Percentiles rank a stretch among this genome's conserved stretches.
Evolutionary conservation across 2,888 invertebrate species (phyloP).

Genomic region (Volucella zonaria): DNA sequence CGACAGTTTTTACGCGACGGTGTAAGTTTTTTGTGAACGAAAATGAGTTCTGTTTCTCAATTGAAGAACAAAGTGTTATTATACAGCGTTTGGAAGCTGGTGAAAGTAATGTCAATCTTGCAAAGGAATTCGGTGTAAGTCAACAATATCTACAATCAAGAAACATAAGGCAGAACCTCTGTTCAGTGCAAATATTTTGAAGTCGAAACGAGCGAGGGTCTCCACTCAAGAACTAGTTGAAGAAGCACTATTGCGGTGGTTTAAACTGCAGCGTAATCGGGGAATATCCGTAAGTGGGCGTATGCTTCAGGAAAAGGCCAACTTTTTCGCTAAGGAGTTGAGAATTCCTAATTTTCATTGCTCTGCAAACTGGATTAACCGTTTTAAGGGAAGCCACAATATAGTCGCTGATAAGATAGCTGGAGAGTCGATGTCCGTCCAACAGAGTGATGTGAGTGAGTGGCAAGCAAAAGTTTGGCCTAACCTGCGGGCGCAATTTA

Average conservation of each 20-base stretch:
- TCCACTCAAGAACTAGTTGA: constrained; percentile 6
- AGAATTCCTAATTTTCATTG: constrained; percentile 14
- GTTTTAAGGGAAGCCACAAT: no score
- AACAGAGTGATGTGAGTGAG: constrained; percentile 25
- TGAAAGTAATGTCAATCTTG: not conserved
- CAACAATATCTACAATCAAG: constrained; percentile 16
- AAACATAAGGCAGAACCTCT: not conserved
- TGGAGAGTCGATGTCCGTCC: constrained; percentile 24
- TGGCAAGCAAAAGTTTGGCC: constrained; percentile 20
- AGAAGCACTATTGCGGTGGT: constrained; percentile 4
- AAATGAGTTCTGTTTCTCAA: constrained; percentile 38
- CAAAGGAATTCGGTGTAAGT: constrained; percentile 22
- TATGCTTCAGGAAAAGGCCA: constrained; percentile 16
- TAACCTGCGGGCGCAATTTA: constrained; percentile 4
- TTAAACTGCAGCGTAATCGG: constrained; percentile 6
- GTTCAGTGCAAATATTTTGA: constrained; percentile 19
- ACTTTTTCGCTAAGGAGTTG: constrained; percentile 12
- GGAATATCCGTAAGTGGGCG: not conserved
- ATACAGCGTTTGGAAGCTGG: constrained; percentile 27
- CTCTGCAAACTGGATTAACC: constrained; percentile 11
- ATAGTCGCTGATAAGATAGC: constrained; percentile 22
- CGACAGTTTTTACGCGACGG: constrained; percentile 13
- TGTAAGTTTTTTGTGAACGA: constrained; percentile 7
- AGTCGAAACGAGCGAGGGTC: constrained; percentile 8
- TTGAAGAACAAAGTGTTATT: constrained; percentile 25